A percentile compares a stretch with the other conserved stretches of the same genome.
Evolutionary conservation across 2,888 invertebrate species (phyloP).

Genomic region (Brachyptera risi): DNA sequence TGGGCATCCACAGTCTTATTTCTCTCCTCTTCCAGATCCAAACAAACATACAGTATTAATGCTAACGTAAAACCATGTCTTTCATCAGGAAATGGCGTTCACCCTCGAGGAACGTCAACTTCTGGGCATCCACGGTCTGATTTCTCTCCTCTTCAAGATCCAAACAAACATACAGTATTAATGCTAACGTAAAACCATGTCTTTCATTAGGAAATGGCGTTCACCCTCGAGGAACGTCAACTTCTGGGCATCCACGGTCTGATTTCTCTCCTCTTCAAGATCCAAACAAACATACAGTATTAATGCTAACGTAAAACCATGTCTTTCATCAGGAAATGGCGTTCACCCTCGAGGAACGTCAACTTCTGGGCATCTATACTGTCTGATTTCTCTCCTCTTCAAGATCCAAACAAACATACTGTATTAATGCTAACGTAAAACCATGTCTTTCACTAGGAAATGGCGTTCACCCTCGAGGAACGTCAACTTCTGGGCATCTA

Average conservation of each 20-base stretch:
- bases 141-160: too few species aligned
- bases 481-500: slow-evolving; percentile 8
- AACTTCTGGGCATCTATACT: slow-evolving; percentile 92
- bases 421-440: slow-evolving; percentile 70
- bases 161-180: too few species aligned
- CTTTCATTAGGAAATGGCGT: slow-evolving; percentile 84
- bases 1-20: slow-evolving; percentile 94
- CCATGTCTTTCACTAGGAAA: too few species aligned
- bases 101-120: slow-evolving; percentile 37
- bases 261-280: too few species aligned
- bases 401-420: slow-evolving; percentile 87
- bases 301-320: too few species aligned
- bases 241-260: slow-evolving; percentile 92
- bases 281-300: too few species aligned
- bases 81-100: slow-evolving; percentile 93
- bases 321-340: slow-evolving; percentile 83
- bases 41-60: too few species aligned
- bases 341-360: slow-evolving; percentile 90
- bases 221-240: slow-evolving; percentile 90
- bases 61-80: too few species aligned
- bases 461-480: neutral
- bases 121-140: too few species aligned
- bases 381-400: slow-evolving; percentile 87
- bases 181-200: too few species aligned
- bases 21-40: slow-evolving; percentile 87